phyloP scores from a whole-genome alignment of 2,888 invertebrate species.

The Athalia circularis region DNA sequence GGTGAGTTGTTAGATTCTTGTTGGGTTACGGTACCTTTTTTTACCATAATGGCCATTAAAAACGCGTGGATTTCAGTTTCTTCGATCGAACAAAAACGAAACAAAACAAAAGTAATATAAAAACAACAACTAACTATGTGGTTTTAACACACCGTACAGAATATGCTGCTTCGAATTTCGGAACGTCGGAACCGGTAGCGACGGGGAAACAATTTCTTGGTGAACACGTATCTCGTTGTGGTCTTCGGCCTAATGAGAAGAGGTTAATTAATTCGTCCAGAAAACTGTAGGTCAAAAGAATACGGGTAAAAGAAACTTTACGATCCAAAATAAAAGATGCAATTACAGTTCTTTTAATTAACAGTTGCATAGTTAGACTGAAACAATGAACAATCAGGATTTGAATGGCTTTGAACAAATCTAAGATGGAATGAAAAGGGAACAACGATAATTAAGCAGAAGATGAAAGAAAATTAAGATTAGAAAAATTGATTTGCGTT shows the following conservation, averaged over 20 bases:
- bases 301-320: background rate
- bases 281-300: too few relatives aligned
- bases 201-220: slow-evolving; percentile 4
- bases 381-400: slow-evolving; percentile 27
- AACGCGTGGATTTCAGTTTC: background rate
- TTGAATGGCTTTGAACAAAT: slow-evolving; percentile 13
- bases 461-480: background rate
- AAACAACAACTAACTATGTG: background rate
- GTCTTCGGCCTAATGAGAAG: slow-evolving; percentile 2
- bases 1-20: slow-evolving; percentile 56
- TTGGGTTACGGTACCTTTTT: background rate
- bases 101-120: background rate
- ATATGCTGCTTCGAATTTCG: background rate
- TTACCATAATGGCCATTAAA: background rate
- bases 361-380: background rate
- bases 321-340: slow-evolving; percentile 17
- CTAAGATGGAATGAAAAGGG: background rate
- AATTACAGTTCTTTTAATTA: slow-evolving; percentile 21
- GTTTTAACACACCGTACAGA: background rate
- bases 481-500: slow-evolving; percentile 17
- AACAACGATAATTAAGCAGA: background rate
- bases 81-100: background rate
- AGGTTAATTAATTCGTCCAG: slow-evolving; percentile 8
- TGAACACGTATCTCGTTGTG: background rate
- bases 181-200: slow-evolving; percentile 1